phyloP scores from a whole-genome alignment of 2,113 vertebrate species.

The Callaeas wilsoni region DNA sequence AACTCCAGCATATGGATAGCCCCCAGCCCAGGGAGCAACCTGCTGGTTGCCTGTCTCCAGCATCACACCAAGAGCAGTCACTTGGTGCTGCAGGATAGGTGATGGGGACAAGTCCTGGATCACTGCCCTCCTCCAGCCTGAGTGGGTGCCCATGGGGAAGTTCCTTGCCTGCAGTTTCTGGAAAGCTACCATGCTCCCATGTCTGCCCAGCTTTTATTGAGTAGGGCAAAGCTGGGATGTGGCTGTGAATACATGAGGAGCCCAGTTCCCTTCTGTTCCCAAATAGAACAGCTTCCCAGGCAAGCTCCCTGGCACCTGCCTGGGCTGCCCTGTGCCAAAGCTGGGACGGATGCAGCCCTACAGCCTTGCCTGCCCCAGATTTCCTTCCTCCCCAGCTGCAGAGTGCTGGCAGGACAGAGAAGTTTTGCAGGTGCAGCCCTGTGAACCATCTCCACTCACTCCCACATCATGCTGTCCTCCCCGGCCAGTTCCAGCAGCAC shows the following conservation, averaged over 20 bases:
- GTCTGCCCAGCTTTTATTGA: background rate
- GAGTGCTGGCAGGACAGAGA: background rate
- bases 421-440: background rate
- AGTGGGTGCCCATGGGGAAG: background rate
- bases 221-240: background rate
- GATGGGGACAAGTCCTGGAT: background rate
- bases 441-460: background rate
- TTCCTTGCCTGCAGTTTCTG: background rate
- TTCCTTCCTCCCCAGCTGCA: slow-evolving; percentile 28
- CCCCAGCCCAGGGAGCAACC: background rate
- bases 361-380: background rate
- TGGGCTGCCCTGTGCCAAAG: background rate
- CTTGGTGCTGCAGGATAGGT: background rate
- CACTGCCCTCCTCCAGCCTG: background rate
- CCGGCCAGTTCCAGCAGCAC: background rate
- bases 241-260: background rate
- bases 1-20: background rate
- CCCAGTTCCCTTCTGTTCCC: background rate
- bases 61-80: background rate
- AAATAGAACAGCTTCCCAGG: background rate
- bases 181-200: background rate
- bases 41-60: background rate
- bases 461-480: background rate
- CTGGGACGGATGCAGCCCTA: background rate
- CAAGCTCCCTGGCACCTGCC: background rate